Percentiles rank a stretch among this genome's conserved stretches.
Conservation (phyloP, 37 sponge, comb jelly and placozoan genomes). For the Spongilla lacustris region DNA sequence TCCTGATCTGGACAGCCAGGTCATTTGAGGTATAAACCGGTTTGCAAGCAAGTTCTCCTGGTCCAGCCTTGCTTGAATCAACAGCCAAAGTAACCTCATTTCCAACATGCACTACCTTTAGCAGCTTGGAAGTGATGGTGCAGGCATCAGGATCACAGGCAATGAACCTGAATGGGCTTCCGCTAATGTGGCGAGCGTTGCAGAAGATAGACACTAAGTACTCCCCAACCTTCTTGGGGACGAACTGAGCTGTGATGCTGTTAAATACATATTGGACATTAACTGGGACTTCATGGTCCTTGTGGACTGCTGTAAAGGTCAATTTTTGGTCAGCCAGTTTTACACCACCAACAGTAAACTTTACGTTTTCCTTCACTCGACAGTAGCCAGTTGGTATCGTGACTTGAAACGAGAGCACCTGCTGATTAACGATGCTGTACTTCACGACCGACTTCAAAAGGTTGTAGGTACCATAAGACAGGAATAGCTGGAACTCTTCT, state of each 20-base stretch:
- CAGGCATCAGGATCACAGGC: slow-evolving; percentile 66
- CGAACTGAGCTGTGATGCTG: slow-evolving; percentile 29
- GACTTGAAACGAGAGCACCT: slow-evolving; percentile 18
- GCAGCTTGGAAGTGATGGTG: slow-evolving; percentile 21
- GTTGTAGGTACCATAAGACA: slow-evolving; percentile 41
- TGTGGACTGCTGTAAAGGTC: slow-evolving; percentile 48
- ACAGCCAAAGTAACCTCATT: slow-evolving; percentile 25
- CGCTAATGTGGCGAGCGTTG: slow-evolving; percentile 60
- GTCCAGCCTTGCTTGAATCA: slow-evolving; percentile 53
- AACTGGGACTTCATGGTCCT: slow-evolving; percentile 58
- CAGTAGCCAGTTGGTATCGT: slow-evolving; percentile 57
- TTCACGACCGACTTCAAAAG: slow-evolving; percentile 43
- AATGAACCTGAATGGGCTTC: slow-evolving; percentile 70
- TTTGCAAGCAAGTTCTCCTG: slow-evolving; percentile 44
- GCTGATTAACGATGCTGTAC: slow-evolving; percentile 43
- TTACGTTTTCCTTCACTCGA: slow-evolving; percentile 54
- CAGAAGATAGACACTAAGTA: slow-evolving; percentile 63
- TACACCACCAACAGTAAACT: slow-evolving; percentile 70
- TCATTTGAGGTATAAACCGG: slow-evolving; percentile 38
- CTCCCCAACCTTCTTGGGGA: slow-evolving; percentile 66
- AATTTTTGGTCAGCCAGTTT: slow-evolving; percentile 27
- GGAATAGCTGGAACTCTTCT: slow-evolving; percentile 48
- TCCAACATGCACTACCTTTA: slow-evolving; percentile 33
- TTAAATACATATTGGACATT: slow-evolving; percentile 45
- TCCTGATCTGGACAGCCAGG: slow-evolving; percentile 5